phyloP scores from a whole-genome alignment of 2,797 vertebrate species.

The Hozukius guyotensis region DNA sequence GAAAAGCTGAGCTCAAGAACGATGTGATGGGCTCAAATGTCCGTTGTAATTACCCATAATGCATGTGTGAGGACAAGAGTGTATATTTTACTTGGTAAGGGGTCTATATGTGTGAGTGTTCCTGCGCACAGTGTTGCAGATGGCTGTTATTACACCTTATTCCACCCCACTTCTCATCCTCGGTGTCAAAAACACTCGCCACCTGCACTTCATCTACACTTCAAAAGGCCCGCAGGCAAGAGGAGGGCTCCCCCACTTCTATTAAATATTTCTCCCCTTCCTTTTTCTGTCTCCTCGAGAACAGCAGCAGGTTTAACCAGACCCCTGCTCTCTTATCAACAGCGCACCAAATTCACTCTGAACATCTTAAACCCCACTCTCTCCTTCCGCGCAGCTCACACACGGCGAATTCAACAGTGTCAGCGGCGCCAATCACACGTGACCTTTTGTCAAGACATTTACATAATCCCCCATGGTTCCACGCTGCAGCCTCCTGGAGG shows the following conservation, averaged over 20 bases:
- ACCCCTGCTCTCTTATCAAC: constrained; percentile 45
- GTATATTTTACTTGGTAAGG: constrained; percentile 44
- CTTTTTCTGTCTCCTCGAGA: constrained; percentile 42
- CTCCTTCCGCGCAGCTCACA: constrained; percentile 3
- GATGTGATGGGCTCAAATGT: constrained; percentile 52
- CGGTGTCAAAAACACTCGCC: constrained; percentile 66
- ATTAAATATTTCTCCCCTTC: constrained; percentile 42
- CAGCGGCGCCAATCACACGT: constrained; percentile 53
- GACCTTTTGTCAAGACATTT: constrained; percentile 74
- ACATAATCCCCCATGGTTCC: constrained; percentile 77
- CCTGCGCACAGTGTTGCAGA: constrained; percentile 31
- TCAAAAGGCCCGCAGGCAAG: constrained; percentile 60
- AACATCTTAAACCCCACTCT: constrained; percentile 30
- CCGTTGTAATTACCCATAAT: constrained; percentile 61
- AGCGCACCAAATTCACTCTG: constrained; percentile 28
- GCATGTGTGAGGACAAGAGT: constrained; percentile 34
- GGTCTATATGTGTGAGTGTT: constrained; percentile 17
- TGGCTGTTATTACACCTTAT: constrained; percentile 43
- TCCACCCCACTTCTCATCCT: constrained; percentile 51
- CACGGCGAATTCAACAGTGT: constrained; percentile 38
- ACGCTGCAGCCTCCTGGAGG: constrained; percentile 44
- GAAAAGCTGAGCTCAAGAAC: constrained; percentile 33
- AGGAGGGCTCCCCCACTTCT: constrained; percentile 39
- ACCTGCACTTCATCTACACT: constrained; percentile 75
- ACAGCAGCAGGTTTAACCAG: constrained; percentile 42